These are phyloP conservation scores for Phalangium opilio DNA, from an alignment of 2,888 invertebrate species.

Conservation along the genomic window DNA sequence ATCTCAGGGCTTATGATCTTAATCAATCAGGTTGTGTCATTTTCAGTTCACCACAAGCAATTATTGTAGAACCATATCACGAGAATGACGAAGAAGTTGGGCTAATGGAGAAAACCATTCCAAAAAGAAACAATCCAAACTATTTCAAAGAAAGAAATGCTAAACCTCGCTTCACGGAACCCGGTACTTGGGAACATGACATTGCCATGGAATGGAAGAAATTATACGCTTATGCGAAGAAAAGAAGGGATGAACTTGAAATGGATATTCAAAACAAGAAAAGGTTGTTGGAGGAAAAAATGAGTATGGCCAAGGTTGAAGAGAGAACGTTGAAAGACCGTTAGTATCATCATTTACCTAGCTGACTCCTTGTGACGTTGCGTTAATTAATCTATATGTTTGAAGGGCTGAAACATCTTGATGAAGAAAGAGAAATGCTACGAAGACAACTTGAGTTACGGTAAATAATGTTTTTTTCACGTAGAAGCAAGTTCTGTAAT, in stretches of 20 bases:
- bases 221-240: slow-evolving; percentile 74
- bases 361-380: no score
- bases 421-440: no score
- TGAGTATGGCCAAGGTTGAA: slow-evolving; percentile 15
- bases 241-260: slow-evolving; percentile 73
- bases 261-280: slow-evolving; percentile 58
- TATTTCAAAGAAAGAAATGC: slow-evolving; percentile 65
- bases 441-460: no score
- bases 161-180: slow-evolving; percentile 78
- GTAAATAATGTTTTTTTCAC: no score
- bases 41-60: slow-evolving; percentile 67
- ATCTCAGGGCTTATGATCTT: no score
- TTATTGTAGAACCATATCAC: slow-evolving; percentile 79
- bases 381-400: no score
- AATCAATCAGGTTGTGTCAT: no score
- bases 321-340: no score
- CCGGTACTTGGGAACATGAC: slow-evolving; percentile 81
- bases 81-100: slow-evolving; percentile 86
- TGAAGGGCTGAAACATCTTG: no score
- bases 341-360: no score
- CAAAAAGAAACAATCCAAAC: slow-evolving; percentile 49
- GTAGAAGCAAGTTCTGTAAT: no score
- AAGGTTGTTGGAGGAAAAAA: slow-evolving; percentile 30
- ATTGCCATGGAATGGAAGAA: slow-evolving; percentile 96
- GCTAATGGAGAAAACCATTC: slow-evolving; percentile 7